Percentiles rank a stretch among this genome's conserved stretches.
phyloP scores from a whole-genome alignment of 2,797 vertebrate genomes.

The Rhabdomys pumilio region DNA sequence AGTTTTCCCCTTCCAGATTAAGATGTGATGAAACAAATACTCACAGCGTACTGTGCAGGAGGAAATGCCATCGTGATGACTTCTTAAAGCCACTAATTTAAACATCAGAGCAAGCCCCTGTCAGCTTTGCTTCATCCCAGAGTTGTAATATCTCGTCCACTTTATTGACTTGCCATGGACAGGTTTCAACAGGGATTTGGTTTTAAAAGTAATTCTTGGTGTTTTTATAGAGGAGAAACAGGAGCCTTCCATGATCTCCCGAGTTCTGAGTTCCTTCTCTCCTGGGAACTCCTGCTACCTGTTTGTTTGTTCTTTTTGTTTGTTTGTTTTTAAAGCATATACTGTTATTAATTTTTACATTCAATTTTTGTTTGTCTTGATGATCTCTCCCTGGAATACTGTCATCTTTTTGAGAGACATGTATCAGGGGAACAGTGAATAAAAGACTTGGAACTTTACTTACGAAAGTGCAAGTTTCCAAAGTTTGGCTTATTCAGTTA shows the following conservation, averaged over 20 bases:
- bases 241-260: constrained; percentile 38
- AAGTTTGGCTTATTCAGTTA: constrained; percentile 33
- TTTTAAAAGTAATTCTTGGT: constrained; percentile 62
- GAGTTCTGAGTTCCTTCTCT: constrained; percentile 23
- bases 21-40: constrained; percentile 72
- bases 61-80: constrained; percentile 68
- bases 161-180: constrained; percentile 65
- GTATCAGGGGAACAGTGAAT: not conserved
- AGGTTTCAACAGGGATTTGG: constrained; percentile 72
- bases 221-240: constrained; percentile 56
- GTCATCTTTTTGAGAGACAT: constrained; percentile 37
- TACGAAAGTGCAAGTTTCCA: not conserved
- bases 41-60: constrained; percentile 1
- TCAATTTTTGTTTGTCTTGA: constrained; percentile 45
- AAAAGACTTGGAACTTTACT: constrained; percentile 10
- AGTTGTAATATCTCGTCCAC: constrained; percentile 63
- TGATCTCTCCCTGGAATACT: constrained; percentile 51
- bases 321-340: constrained; percentile 28
- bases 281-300: not conserved
- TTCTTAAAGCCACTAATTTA: constrained; percentile 79
- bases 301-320: not conserved
- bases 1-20: constrained; percentile 55
- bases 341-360: constrained; percentile 43
- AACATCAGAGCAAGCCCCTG: constrained; percentile 74
- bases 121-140: constrained; percentile 71